These are phyloP conservation scores for Syngnathus rostellatus DNA, from an alignment of 2,797 vertebrate genomes.

Conservation along the genomic window DNA sequence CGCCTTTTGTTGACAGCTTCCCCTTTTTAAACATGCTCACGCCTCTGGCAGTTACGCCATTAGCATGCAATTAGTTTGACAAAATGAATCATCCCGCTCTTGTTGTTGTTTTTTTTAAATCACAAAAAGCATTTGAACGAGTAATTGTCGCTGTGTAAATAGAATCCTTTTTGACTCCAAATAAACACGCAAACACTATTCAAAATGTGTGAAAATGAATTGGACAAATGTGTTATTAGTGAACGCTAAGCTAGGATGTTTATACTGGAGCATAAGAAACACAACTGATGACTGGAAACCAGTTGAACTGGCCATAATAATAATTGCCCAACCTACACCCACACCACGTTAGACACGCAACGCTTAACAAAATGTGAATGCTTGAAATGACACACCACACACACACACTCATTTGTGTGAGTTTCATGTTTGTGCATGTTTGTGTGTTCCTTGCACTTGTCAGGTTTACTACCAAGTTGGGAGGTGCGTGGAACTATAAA, in stretches of 20 bases:
- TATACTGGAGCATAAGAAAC: not conserved
- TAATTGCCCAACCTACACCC: not conserved
- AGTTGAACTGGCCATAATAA: not conserved
- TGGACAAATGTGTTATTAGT: not conserved
- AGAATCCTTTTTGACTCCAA: not conserved
- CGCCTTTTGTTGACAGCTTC: no score
- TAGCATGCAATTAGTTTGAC: no score
- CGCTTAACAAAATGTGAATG: not conserved
- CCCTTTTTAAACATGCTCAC: no score
- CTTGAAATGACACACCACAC: not conserved
- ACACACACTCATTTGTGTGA: not conserved
- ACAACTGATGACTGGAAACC: not conserved
- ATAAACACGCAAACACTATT: not conserved
- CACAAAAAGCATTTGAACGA: no score
- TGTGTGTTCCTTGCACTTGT: not conserved
- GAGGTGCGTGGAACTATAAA: no score
- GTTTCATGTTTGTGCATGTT: not conserved
- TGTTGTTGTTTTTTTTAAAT: no score
- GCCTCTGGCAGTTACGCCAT: no score
- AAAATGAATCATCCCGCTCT: no score
- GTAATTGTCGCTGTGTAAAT: no score
- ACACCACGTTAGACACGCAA: not conserved
- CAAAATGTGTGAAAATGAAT: not conserved
- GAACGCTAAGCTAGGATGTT: not conserved
- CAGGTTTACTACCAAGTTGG: not conserved